Base-by-base conservation (phyloP, 1,140 invertebrate genomes). In the Carcinoscorpius rotundicauda region DNA sequence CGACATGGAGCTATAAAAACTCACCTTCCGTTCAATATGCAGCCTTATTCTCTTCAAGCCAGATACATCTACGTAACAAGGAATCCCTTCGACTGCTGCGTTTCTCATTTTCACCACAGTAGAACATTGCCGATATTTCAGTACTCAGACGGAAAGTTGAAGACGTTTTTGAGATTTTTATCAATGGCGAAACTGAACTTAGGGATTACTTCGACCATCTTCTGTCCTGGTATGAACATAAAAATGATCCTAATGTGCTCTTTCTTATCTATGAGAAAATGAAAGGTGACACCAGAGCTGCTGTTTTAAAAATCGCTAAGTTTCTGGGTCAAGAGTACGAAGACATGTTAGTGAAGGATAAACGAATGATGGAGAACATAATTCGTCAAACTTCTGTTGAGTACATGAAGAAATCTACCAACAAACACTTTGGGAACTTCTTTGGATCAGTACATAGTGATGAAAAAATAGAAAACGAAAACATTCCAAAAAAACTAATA, bases 61-160 rank as follows among this genome's bases (percentile, higher is more conserved):
- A n/a, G n/a, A n/a, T n/a, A n/a, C n/a, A n/a, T n/a, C n/a, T n/a
- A n/a, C n/a, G n/a, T n/a, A n/a, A n/a, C n/a, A n/a, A 78, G 91
- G 61, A 90, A 93, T 78, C 89, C 90, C 0, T 89, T 90, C 75
- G 90, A 93, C 75, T 86, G 90, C 2, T 86, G 83, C 3, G 87
- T 92, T 0, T 93, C 89, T 0, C 91, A 86, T 75, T 93, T 86
- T 73, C 84, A 91, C 75, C 82, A 91, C 52, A 86, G 88, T 74
- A 81, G 83, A 71, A 76, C 85, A 3, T 83, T 87, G 61, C 51
- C 53, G 4, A 56, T 58, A 6, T 58, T 57, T 49, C 52, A 49
- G 3, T 68, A 52, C 9, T 63, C 56, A 50, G 65, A 71, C 50
- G 75, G 72, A 6, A 66, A 71, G 5, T 77, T 76, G 68, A 74